A percentile compares a stretch with the other conserved stretches of the same genome.
Conservation (phyloP, 1,140 invertebrate genomes). For the Ips typographus region DNA sequence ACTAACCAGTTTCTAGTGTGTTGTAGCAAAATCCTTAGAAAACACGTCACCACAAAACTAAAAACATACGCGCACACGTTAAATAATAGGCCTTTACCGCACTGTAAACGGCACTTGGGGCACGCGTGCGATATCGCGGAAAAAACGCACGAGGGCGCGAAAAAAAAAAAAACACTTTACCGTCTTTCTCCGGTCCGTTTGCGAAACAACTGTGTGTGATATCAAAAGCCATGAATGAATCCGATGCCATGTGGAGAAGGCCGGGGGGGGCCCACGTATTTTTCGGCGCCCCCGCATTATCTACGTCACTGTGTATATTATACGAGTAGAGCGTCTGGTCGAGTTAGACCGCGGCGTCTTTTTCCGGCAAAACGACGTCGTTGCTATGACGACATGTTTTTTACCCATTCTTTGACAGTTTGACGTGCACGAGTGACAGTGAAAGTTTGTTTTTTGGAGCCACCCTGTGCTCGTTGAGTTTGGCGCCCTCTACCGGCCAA, state of each 20-base stretch:
- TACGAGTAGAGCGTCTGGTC: neutral
- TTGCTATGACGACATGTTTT: constrained; percentile 25
- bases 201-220: constrained; percentile 31
- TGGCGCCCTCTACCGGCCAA: no score
- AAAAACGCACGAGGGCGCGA: constrained; percentile 16
- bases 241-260: constrained; percentile 12
- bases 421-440: no score
- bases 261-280: constrained; percentile 19
- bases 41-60: neutral
- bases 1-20: neutral
- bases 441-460: no score
- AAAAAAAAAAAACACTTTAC: constrained; percentile 14
- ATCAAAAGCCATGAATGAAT: constrained; percentile 33
- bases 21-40: neutral
- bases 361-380: constrained; percentile 17
- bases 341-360: constrained; percentile 18
- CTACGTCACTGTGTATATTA: constrained; percentile 14
- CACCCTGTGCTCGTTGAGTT: no score
- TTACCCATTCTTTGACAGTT: no score
- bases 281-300: constrained; percentile 24
- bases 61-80: neutral
- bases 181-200: constrained; percentile 11
- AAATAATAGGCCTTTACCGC: neutral
- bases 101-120: neutral
- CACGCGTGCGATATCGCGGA: neutral